These are phyloP conservation scores for Allacma fusca DNA, from an alignment of 2,888 invertebrate species.

Conservation along the genomic window DNA sequence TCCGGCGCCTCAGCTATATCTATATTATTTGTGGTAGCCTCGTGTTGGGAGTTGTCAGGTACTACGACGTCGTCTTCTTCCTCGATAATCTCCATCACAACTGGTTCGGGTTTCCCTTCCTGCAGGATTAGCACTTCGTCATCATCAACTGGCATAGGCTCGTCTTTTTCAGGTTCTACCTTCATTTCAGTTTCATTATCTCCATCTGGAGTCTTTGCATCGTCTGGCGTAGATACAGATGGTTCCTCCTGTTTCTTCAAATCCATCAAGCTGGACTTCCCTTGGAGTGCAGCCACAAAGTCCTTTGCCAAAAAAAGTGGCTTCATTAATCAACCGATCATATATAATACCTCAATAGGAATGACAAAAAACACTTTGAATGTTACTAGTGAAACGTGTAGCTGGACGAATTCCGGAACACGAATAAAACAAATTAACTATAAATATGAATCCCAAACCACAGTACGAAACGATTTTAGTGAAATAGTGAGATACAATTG, in stretches of 20 bases:
- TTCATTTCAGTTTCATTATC: background rate
- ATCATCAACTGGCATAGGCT: slow-evolving; percentile 52
- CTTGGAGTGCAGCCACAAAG: slow-evolving; percentile 32
- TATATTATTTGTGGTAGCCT: background rate
- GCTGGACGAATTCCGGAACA: no score
- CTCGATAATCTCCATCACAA: slow-evolving; percentile 73
- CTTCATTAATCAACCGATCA: background rate
- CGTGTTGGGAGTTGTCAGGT: background rate
- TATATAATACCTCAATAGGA: no score
- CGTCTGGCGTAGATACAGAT: background rate
- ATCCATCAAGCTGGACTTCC: slow-evolving; percentile 30
- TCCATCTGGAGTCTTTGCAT: background rate
- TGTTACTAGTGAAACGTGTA: no score
- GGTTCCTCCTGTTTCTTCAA: background rate
- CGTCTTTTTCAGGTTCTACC: slow-evolving; percentile 25
- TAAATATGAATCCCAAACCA: no score
- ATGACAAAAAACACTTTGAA: no score
- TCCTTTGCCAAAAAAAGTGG: slow-evolving; percentile 40
- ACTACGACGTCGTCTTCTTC: slow-evolving; percentile 65
- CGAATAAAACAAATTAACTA: no score
- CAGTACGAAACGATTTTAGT: no score
- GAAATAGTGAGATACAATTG: no score
- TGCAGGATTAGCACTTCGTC: slow-evolving; percentile 60
- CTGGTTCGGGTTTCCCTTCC: slow-evolving; percentile 60
- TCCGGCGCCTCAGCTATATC: background rate